Conservation (phyloP, 2,888 invertebrate species). For the Dichetophora obliterata region DNA sequence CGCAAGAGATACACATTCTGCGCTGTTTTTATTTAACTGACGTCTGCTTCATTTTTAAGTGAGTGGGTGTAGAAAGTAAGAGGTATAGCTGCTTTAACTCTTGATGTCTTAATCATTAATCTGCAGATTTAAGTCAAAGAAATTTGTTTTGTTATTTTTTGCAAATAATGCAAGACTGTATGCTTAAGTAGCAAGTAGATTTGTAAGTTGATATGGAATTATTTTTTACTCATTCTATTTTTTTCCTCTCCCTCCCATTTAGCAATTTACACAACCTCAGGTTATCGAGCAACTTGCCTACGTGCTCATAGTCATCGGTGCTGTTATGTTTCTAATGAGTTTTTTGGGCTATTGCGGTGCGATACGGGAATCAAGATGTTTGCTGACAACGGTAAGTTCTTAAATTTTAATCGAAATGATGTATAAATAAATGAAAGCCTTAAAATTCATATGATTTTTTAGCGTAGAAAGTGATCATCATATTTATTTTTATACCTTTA, state of each 20-base stretch:
- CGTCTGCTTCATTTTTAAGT: neutral
- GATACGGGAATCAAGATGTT: slow-evolving; percentile 77
- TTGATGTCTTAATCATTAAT: too few species aligned
- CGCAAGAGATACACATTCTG: neutral
- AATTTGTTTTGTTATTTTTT: too few species aligned
- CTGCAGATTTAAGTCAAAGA: too few species aligned
- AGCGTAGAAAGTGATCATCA: too few species aligned
- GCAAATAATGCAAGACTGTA: too few species aligned
- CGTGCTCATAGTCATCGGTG: slow-evolving; percentile 77
- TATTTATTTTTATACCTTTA: too few species aligned
- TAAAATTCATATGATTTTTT: too few species aligned
- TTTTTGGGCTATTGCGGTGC: slow-evolving; percentile 82
- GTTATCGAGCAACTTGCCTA: slow-evolving; percentile 79
- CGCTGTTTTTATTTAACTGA: neutral
- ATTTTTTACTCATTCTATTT: slow-evolving; percentile 24
- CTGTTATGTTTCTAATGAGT: slow-evolving; percentile 79
- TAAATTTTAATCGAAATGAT: neutral
- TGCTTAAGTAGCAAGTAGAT: too few species aligned
- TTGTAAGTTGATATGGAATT: neutral
- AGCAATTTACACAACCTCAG: slow-evolving; percentile 75
- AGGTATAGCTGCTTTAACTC: too few species aligned
- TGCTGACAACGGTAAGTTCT: slow-evolving; percentile 76
- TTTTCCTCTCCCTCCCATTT: slow-evolving; percentile 48
- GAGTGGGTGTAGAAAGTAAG: too few species aligned
- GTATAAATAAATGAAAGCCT: neutral